Conservation (phyloP, 1,140 invertebrate genomes). For the Thaumetopoea pityocampa region DNA sequence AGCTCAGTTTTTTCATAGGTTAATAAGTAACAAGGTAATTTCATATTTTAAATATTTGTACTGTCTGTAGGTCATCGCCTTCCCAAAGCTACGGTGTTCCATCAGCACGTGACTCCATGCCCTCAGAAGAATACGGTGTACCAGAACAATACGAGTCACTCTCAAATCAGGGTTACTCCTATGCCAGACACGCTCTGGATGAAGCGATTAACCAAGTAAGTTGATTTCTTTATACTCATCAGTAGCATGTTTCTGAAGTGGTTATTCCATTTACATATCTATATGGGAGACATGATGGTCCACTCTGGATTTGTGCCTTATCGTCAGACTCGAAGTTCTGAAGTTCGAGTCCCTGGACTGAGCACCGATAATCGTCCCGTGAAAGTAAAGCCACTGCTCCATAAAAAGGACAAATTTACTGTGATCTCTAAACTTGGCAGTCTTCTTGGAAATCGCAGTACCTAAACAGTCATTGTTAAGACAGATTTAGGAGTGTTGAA, state of each 20-base stretch:
- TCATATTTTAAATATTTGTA: not conserved
- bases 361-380: too few species aligned
- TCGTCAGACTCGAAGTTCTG: too few species aligned
- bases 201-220: slow-evolving; percentile 51
- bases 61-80: slow-evolving; percentile 39
- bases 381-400: too few species aligned
- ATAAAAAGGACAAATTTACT: too few species aligned
- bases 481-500: not conserved
- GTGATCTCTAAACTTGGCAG: too few species aligned
- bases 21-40: not conserved
- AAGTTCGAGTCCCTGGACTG: too few species aligned
- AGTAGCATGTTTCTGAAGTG: too few species aligned
- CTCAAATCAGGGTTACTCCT: slow-evolving; percentile 35
- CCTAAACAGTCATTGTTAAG: too few species aligned
- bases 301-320: too few species aligned
- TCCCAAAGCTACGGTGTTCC: slow-evolving; percentile 48
- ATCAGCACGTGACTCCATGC: slow-evolving; percentile 45
- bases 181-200: slow-evolving; percentile 46
- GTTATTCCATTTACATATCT: too few species aligned
- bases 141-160: slow-evolving; percentile 30
- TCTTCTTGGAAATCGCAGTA: too few species aligned
- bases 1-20: too few species aligned
- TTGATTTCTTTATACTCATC: not conserved
- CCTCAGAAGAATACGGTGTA: slow-evolving; percentile 45
- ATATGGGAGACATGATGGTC: not conserved